Evolutionary conservation across 2,113 vertebrate genomes (phyloP).

Genomic region (Erinaceus europaeus): DNA sequence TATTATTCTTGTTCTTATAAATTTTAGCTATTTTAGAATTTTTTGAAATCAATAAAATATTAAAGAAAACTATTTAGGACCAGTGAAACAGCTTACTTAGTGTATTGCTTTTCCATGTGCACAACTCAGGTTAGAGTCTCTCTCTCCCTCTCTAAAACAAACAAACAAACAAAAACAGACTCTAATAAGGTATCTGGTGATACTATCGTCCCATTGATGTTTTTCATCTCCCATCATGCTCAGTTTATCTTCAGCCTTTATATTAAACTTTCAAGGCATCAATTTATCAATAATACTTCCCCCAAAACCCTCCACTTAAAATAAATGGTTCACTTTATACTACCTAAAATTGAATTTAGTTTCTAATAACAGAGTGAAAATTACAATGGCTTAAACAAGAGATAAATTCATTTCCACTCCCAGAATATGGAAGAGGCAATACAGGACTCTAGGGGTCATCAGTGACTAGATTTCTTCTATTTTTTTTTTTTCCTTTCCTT

Average conservation of each 20-base stretch:
- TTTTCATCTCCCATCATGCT: too few relatives aligned
- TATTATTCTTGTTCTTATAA: background rate
- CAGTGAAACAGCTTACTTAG: too few relatives aligned
- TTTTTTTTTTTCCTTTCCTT: background rate
- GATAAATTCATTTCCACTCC: background rate
- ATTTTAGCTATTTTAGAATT: conserved; percentile 2
- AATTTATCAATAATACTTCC: too few relatives aligned
- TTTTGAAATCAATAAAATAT: background rate
- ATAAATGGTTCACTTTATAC: background rate
- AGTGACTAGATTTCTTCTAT: background rate
- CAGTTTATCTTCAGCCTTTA: too few relatives aligned
- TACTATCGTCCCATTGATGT: background rate
- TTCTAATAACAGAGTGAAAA: background rate
- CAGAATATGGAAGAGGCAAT: background rate
- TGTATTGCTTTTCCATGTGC: too few relatives aligned
- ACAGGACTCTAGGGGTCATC: background rate
- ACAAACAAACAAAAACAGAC: too few relatives aligned
- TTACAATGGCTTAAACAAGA: background rate
- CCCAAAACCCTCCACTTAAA: background rate
- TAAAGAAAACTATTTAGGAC: too few relatives aligned
- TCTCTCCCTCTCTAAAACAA: too few relatives aligned
- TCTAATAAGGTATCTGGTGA: background rate
- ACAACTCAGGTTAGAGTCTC: too few relatives aligned
- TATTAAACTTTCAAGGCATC: too few relatives aligned
- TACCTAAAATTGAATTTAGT: background rate